phyloP scores from a whole-genome alignment of 2,113 vertebrate genomes.

The Corythaeola cristata region DNA sequence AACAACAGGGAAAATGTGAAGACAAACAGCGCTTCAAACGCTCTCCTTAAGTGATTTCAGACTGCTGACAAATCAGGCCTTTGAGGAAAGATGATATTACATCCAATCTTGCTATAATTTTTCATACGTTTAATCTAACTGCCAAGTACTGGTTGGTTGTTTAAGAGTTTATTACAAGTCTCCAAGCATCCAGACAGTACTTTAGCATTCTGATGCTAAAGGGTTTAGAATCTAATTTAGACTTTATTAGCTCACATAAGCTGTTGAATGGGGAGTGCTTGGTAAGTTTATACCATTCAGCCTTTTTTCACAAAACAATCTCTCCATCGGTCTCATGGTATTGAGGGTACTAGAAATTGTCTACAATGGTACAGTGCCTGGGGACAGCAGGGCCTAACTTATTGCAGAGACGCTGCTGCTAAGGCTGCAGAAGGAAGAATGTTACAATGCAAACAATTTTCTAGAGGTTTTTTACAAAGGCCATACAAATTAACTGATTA shows the following conservation, averaged over 20 bases:
- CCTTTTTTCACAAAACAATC: background rate
- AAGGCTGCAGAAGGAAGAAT: background rate
- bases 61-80: background rate
- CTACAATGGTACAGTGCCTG: background rate
- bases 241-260: slow-evolving; percentile 36
- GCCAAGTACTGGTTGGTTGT: background rate
- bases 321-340: background rate
- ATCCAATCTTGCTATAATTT: background rate
- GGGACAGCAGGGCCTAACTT: background rate
- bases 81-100: background rate
- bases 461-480: background rate
- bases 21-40: background rate
- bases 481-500: background rate
- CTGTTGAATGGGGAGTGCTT: background rate
- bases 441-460: background rate
- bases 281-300: background rate
- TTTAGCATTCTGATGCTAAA: background rate
- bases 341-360: background rate
- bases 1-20: background rate
- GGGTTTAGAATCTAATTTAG: slow-evolving; percentile 37
- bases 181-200: background rate
- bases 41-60: background rate
- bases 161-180: background rate
- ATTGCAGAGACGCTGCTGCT: background rate
- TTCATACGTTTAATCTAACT: slow-evolving; percentile 28